Base-by-base conservation (phyloP, 2,888 invertebrate species). In the Escarpia spicata region DNA sequence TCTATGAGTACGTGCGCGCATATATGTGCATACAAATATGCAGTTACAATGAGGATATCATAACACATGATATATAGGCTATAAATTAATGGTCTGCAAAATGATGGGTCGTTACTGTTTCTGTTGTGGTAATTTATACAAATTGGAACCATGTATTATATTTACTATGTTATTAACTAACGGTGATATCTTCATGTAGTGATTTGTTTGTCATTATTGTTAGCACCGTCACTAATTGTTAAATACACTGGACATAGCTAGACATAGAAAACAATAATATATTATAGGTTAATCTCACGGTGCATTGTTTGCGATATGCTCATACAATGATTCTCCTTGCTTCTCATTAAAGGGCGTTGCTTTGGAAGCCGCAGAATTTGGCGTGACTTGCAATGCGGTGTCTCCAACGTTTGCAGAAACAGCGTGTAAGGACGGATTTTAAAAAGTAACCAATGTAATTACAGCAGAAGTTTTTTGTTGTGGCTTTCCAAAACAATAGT, bases 371-470 rank as follows among this genome's bases (percentile, higher is more conserved):
- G 96, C 95, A n/a, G 94, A 95, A 15, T 93, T 93, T 60, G 96
- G 96, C 3, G 94, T 96, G 15, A 96, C 96, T 3, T 95, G 95
- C 93, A 96, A 96, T 93, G 95, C 95, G n/a, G 95, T 96, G 26
- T 96, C 96, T 93, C 96, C 96, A 10, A 96, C 96, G 0, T 96
- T 94, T 92, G 95, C 95, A 0, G 95, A 95, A 92, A 96, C 96
- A 15, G 94, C 95, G 91, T 94, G 95, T 95, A 94, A 92, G 94
- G 93, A 75, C 4, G n/a, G 31, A 26, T 52, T 52, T 2, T 1
- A 43, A 43, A 12, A 60, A 91, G 43, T 45, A 43, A 12, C 44
- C 91, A n/a, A 15, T 37, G 60, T 75, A 19, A 92, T 43, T 37
- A 91, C 9, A 8, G 31, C 2, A 37, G 37, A 0, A 31, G 37